Base-by-base conservation (phyloP, 2,797 vertebrate species). In the Nyctibius grandis region DNA sequence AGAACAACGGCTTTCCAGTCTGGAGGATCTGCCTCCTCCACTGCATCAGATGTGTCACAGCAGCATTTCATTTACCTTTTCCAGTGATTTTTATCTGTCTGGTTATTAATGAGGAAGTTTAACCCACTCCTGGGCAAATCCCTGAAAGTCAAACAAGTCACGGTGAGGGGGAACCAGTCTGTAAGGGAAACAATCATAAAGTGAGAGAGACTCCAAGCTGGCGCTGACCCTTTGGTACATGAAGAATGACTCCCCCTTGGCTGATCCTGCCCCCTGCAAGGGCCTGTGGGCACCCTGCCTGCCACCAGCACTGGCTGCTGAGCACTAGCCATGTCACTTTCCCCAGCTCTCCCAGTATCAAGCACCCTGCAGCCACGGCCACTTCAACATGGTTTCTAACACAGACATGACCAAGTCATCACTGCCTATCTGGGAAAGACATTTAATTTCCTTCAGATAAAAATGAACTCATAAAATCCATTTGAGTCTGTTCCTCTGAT, bases 21-120 rank as follows among this genome's bases (percentile, higher is more conserved):
- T 81, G 91, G 70, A 93, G 61, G 57, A 90, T 94, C 57, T 88
- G 84, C 69, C 86, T 89, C 88, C 77, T 51, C 64, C 87, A 92
- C 83, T 94, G 81, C 61, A 96, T 97, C 85, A 94, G 83, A 93
- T 82, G 59, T 96, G 95, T 97, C 97, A 98, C 76, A 95, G 83
- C 57, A 97, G 83, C 60, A 87, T 91, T 96, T 92, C 67, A 83
- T 93, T 92, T 97, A 85, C 89, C 89, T 95, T 96, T 94, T 93
- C 81, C 45, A 94, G 86, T 72, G 63, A 92, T 95, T 96, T 96
- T 95, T 94, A 95, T 93, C 70, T 9, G 64, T 91, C 75, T 86
- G 47, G 42, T 93, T 96, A 93, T 94, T 97, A 97, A 96, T 70
- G 77, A 97, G 51, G 54, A 90, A 85, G 72, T 93, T 97, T 97